Percentiles rank a stretch among this genome's conserved stretches.
phyloP scores from a whole-genome alignment of 2,113 vertebrate species.

The Pomatorhinus ruficollis region DNA sequence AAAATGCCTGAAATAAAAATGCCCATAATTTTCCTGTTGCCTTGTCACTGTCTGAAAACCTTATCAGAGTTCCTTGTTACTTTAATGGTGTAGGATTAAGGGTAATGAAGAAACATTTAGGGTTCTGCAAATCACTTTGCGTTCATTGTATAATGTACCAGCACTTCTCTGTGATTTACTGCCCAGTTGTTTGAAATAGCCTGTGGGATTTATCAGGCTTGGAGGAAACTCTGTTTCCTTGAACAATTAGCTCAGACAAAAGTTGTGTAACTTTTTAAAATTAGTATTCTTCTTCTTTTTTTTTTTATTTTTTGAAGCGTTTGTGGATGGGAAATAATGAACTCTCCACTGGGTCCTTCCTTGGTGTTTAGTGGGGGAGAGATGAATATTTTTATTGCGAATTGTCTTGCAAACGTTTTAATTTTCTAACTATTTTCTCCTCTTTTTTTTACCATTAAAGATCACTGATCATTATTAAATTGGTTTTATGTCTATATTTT shows the following conservation, averaged over 20 bases:
- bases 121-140: slow-evolving; percentile 53
- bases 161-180: slow-evolving; percentile 43
- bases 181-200: not conserved
- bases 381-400: not conserved
- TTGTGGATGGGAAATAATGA: not conserved
- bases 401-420: not conserved
- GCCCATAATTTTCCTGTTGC: not conserved
- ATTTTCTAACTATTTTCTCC: not conserved
- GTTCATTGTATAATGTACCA: slow-evolving; percentile 34
- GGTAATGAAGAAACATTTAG: slow-evolving; percentile 43
- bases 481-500: not conserved
- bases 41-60: slow-evolving; percentile 23
- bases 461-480: not conserved
- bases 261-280: not conserved
- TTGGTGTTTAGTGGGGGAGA: not conserved
- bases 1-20: slow-evolving; percentile 43
- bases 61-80: slow-evolving; percentile 24
- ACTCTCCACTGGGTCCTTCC: not conserved
- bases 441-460: not conserved
- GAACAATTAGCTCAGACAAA: not conserved
- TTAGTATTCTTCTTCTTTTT: not conserved
- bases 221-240: slow-evolving; percentile 38
- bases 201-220: slow-evolving; percentile 18
- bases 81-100: slow-evolving; percentile 44
- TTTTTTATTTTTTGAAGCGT: too few species aligned